Conservation (phyloP, 2,888 invertebrate species). For the Nemurella pictetii region DNA sequence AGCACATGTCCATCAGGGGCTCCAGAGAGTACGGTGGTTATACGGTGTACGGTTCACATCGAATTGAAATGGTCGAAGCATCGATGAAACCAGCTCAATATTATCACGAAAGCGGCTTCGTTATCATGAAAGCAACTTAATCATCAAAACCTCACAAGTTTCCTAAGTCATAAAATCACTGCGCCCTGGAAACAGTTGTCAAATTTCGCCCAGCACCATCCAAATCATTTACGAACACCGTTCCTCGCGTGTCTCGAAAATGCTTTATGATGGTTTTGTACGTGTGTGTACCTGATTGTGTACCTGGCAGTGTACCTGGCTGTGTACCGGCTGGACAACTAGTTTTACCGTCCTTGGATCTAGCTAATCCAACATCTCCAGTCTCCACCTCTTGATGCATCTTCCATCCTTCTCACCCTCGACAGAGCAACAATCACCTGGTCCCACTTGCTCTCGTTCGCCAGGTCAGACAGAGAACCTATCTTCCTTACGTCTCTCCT, state of each 20-base stretch:
- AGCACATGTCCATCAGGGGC: too few species aligned
- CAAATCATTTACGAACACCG: not conserved
- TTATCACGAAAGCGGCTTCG: too few species aligned
- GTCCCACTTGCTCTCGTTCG: conserved; percentile 29
- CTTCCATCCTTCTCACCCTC: conserved; percentile 6
- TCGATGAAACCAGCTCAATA: too few species aligned
- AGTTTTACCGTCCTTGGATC: conserved; percentile 34
- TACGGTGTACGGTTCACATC: too few species aligned
- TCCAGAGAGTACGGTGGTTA: too few species aligned
- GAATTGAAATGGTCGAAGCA: too few species aligned
- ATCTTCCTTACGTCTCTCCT: conserved; percentile 10
- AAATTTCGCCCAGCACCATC: not conserved
- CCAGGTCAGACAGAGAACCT: conserved; percentile 32
- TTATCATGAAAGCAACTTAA: too few species aligned
- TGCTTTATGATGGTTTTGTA: conserved; percentile 30
- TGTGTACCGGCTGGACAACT: conserved; percentile 23
- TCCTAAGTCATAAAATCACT: not conserved
- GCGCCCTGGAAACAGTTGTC: not conserved
- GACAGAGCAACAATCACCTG: conserved; percentile 16
- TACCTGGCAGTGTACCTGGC: too few species aligned
- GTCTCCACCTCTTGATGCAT: conserved; percentile 8
- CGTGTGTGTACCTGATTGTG: conserved; percentile 30
- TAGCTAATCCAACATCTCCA: conserved; percentile 27
- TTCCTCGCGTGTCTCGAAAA: not conserved
- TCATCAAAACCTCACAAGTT: too few species aligned